Base-by-base conservation (phyloP, 2,797 vertebrate species). In the Hoplostethus atlanticus region DNA sequence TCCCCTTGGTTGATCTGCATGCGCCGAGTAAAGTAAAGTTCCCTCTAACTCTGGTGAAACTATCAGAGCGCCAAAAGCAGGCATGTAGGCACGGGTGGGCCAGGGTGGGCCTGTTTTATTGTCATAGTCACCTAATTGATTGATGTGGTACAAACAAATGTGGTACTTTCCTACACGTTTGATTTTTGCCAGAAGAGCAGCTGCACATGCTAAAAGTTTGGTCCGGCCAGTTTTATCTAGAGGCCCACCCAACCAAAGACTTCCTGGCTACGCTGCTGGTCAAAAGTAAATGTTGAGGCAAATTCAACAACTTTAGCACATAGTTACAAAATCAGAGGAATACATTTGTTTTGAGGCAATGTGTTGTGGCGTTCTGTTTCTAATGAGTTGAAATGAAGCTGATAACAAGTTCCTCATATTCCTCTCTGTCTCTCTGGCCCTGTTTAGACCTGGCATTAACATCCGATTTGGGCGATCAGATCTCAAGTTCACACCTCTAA, bases 1-100 rank as follows among this genome's bases (percentile, higher is more conserved):
- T 55, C 48, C 31, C 34, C 48, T 11, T 6, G 16, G 54, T 62
- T 65, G 59, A 84, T 75, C 12, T 61, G 53, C 65, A 36, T 34
- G 2, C 5, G 2, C 47, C 21, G 13, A 42, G 48, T 28, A 52
- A 48, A 59, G n/a, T 51, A 0, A 84, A 76, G 25, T 67, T 83
- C 28, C 4, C 47, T 75, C 6, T 0, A 68, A 55, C 42, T 71
- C 57, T 2, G 53, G 21, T 1, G 2, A 68, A 75, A 88, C 54
- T 61, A 21, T 21, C 21, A 21, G 21, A 21, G 21, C 21, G 21
- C n/a, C n/a, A n/a, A n/a, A n/a, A n/a, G n/a, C n/a, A n/a, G n/a
- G n/a, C n/a, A n/a, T 21, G 21, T 21, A 21, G 21, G 21, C 21
- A 21, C 21, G 21, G 21, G 21, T 21, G 21, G 21, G 21, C 21